Base-by-base conservation (phyloP, 1,140 invertebrate species). In the Microplitis mediator region DNA sequence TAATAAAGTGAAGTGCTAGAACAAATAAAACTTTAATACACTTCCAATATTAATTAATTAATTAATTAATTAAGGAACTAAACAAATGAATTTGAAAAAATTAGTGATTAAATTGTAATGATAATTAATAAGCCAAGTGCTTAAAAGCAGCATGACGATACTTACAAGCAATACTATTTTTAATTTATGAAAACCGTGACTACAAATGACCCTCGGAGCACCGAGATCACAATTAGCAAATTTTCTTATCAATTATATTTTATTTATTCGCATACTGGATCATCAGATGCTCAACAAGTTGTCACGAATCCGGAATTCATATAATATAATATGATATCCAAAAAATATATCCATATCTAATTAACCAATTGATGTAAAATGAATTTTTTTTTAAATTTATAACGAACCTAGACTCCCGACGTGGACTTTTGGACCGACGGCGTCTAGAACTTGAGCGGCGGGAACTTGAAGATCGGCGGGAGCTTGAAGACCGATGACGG, bases 341-440 rank as follows among this genome's bases (percentile, higher is more conserved):
- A 16, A 14, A 39, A 54, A 68, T 70, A 56, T 36, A 63, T 31
- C 50, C 51, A 50, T 31, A 52, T 63, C 39, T 69, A 9, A 52
- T 52, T 50, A 62, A 16, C 16, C 6, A 31, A 51, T 52, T 61
- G 4, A 3, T 45, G 23, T 36, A 64, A 23, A 31, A 14, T 62
- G 63, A 56, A 45, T 50, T 74, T 50, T 16, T 64, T 35, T 4
- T 32, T 6, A 52, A 54, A 64, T 51, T 71, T 63, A 34, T 51
- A 16, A 58, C 72, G 61, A 61, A 79, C 78, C 69, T 68, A 45
- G 64, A 71, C 23, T 56, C 66, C n/a, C 69, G 64, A 13, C 50
- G 65, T 1, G 51, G 34, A 58, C 56, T 58, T 58, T 31, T 23
- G 5, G 14, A 31, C 4, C 16, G 56, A 31, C 5, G 16, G 23